Evolutionary conservation across 2,797 vertebrate species (phyloP).

Genomic region (Alca torda): DNA sequence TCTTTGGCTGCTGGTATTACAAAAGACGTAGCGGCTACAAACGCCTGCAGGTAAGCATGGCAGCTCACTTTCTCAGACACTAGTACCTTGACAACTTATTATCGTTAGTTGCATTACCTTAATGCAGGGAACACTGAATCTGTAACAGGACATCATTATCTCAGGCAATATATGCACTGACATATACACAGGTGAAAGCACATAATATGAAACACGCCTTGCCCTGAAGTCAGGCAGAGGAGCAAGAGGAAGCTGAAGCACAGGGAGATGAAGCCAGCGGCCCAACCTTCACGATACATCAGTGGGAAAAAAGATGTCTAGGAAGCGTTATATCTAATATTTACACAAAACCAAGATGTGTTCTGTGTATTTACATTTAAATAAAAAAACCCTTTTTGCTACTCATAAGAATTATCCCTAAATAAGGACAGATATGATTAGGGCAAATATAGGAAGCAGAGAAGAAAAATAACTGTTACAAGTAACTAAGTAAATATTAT

Average conservation of each 20-base stretch:
- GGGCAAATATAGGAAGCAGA: background rate
- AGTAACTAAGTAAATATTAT: background rate
- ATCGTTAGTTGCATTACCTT: background rate
- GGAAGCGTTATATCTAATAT: background rate
- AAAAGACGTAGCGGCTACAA: conserved; percentile 88
- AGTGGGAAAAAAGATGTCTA: background rate
- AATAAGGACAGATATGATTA: background rate
- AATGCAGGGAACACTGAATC: background rate
- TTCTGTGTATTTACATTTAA: background rate
- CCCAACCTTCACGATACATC: background rate
- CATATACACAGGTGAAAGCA: background rate
- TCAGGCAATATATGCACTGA: background rate
- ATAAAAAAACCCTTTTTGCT: background rate
- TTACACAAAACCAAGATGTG: background rate
- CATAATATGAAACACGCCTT: background rate
- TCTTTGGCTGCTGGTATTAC: conserved; percentile 92
- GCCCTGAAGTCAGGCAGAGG: background rate
- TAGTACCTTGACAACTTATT: background rate
- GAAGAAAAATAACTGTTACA: background rate
- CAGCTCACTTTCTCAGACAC: background rate
- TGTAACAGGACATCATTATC: background rate
- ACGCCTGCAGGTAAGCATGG: conserved; percentile 81
- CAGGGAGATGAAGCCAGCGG: background rate
- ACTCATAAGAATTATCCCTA: background rate
- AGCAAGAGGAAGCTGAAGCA: background rate